Evolutionary conservation across 2,888 invertebrate genomes (phyloP).

Genomic region (Invenusta paracnida): DNA sequence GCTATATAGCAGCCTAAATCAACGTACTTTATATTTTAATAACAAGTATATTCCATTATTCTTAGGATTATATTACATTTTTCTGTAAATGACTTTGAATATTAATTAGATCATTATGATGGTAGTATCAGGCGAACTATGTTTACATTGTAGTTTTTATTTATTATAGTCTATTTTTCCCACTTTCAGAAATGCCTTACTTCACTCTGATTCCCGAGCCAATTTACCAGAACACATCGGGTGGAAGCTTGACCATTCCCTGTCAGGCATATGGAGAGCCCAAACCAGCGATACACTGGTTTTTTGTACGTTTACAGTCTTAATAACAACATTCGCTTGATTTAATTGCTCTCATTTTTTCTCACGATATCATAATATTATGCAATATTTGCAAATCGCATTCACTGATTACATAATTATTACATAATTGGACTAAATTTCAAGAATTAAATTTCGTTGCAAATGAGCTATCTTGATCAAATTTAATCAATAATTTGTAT

Average conservation of each 20-base stretch:
- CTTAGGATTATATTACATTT: not conserved
- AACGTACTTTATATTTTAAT: too few species aligned
- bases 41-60: too few species aligned
- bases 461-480: too few species aligned
- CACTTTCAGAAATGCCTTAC: conserved; percentile 17
- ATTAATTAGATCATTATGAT: too few species aligned
- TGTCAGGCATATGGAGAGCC: conserved; percentile 22
- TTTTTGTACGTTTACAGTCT: not conserved
- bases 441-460: too few species aligned
- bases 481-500: too few species aligned
- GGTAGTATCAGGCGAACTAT: too few species aligned
- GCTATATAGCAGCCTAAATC: too few species aligned
- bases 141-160: not conserved
- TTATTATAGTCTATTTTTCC: not conserved
- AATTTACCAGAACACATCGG: not conserved
- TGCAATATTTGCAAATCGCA: too few species aligned
- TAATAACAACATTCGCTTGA: not conserved
- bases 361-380: not conserved
- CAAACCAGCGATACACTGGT: not conserved
- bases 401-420: too few species aligned
- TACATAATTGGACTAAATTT: too few species aligned
- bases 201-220: not conserved
- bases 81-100: too few species aligned
- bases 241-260: not conserved
- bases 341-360: not conserved